Conservation (phyloP, 2,113 vertebrate species). For the Chitala chitala region DNA sequence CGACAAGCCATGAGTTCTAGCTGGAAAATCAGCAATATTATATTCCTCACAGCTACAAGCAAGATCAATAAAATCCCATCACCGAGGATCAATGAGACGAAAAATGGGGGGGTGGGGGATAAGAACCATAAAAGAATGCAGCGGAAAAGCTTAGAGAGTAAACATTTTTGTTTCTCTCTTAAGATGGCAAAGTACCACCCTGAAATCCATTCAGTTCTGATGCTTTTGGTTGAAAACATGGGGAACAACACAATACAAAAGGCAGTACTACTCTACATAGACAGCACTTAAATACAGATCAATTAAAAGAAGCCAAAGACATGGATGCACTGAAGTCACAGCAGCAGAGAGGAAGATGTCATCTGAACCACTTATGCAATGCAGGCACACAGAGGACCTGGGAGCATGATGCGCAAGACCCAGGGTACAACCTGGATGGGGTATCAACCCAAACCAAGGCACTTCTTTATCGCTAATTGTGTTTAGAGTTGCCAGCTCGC, state of each 20-base stretch:
- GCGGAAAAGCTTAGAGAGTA: neutral
- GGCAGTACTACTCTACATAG: neutral
- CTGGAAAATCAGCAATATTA: neutral
- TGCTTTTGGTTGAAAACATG: too few species aligned
- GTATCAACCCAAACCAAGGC: too few species aligned
- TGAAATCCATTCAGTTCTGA: neutral
- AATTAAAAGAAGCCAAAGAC: too few species aligned
- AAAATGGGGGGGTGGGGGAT: neutral
- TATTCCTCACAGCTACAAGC: neutral
- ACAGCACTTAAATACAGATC: neutral
- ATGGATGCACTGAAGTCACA: too few species aligned
- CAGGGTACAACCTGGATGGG: too few species aligned
- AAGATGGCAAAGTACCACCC: neutral
- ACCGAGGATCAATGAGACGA: neutral
- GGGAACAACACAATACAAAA: neutral
- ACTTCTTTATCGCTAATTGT: too few species aligned
- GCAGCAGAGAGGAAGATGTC: too few species aligned
- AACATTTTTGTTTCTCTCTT: neutral
- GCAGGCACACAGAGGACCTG: too few species aligned
- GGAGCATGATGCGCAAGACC: too few species aligned
- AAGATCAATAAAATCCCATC: slow-evolving; percentile 7
- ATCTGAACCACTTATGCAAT: too few species aligned
- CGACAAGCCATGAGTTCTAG: neutral
- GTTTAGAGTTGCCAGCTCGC: too few species aligned
- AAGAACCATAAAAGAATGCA: neutral